Evolutionary conservation across 2,113 vertebrate genomes (phyloP).

Genomic region (Phaetusa simplex): DNA sequence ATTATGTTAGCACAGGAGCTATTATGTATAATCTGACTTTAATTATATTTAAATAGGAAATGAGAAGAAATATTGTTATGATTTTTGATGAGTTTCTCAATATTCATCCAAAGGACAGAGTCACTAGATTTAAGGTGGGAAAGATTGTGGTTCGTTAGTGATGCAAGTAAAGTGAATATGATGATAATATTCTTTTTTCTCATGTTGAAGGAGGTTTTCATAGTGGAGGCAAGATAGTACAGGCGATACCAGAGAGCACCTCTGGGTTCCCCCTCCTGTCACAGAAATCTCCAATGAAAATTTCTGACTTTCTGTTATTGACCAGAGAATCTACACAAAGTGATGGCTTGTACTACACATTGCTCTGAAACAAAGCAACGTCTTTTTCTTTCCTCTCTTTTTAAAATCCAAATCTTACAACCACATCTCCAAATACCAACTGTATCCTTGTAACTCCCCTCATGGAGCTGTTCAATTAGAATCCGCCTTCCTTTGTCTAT

Average conservation of each 20-base stretch:
- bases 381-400: background rate
- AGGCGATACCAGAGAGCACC: background rate
- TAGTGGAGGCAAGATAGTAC: background rate
- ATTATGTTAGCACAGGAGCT: background rate
- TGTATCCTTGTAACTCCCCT: background rate
- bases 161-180: background rate
- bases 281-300: background rate
- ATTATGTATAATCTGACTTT: background rate
- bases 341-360: background rate
- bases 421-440: background rate
- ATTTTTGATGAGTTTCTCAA: background rate
- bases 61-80: background rate
- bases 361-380: background rate
- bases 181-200: background rate
- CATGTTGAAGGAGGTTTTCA: background rate
- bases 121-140: background rate
- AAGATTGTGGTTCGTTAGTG: background rate
- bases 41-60: background rate
- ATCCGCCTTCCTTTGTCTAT: background rate
- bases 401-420: background rate
- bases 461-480: background rate
- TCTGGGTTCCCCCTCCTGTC: background rate
- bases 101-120: background rate
- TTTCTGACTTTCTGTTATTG: background rate
- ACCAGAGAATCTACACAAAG: background rate